Evolutionary conservation across 2,113 vertebrate species (phyloP).

Genomic region (Upupa epops): DNA sequence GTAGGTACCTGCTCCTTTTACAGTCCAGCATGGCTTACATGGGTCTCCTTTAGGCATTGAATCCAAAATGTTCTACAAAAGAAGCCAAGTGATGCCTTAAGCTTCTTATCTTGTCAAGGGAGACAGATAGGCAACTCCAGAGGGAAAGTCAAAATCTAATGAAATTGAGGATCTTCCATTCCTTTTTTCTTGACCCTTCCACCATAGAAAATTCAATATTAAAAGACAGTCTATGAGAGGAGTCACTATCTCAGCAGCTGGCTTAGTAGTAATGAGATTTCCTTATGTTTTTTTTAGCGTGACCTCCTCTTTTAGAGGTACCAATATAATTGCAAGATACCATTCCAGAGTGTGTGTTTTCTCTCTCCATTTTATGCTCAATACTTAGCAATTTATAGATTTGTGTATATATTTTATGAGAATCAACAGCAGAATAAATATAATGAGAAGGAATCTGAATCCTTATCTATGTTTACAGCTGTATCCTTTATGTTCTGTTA

Average conservation of each 20-base stretch:
- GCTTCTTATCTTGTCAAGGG: background rate
- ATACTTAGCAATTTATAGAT: background rate
- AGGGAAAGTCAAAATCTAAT: conserved; percentile 30
- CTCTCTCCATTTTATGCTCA: background rate
- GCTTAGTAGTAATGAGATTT: conserved; percentile 22
- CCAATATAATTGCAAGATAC: background rate
- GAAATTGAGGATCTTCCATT: background rate
- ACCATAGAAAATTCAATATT: conserved; percentile 9
- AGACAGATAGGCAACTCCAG: background rate
- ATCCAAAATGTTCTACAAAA: background rate
- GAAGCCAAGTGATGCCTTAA: background rate
- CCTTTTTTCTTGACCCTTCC: background rate
- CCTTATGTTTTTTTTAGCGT: background rate
- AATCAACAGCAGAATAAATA: background rate
- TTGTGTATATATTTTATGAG: fast-evolving
- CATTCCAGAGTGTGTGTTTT: background rate
- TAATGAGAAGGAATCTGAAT: background rate
- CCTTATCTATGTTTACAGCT: background rate
- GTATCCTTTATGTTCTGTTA: background rate
- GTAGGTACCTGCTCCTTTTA: background rate
- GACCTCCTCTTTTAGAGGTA: conserved; percentile 7
- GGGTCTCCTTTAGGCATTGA: background rate
- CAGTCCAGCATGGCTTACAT: background rate
- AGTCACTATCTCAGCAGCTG: conserved; percentile 14
- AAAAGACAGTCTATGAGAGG: conserved; percentile 9